Base-by-base conservation (phyloP, 2,888 invertebrate species). In the Zaprionus obscuricornis region DNA sequence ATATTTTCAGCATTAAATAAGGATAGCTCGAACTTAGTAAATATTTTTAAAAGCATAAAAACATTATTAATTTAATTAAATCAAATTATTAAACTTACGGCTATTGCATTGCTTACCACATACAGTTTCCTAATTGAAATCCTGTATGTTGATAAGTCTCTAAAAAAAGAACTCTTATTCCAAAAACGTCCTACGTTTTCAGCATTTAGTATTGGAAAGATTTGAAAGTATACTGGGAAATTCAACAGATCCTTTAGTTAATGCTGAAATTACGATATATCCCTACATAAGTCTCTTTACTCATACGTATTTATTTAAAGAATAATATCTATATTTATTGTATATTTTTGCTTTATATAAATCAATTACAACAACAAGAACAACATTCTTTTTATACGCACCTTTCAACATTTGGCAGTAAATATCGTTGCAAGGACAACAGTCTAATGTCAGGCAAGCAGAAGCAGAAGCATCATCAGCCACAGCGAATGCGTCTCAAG, bases 381-480 rank as follows among this genome's bases (percentile, higher is more conserved):
- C 16, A 54, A 39, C 27, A 40, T 43, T 34, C 36, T 50, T n/a
- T 62, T 36, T 40, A 54, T 49, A 49, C 37, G 77, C 66, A 70
- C 58, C 56, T 65, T 50, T 54, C 34, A 54, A 56, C 54, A 55
- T 51, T 2, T 46, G 34, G 67, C 31, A 54, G 67, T 56, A 36
- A 37, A 16, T 26, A 47, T 17, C 31, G 26, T 16, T 36, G 67
- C n/a, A 85, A 86, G 86, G 86, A 82, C 82, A 82, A 86, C 86
- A 86, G 86, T 82, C 86, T 86, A 70, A 74, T 72, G 71, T 62
- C 65, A 81, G 81, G 54, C 86, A 63, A 79, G 76, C 73, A 66
- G 68, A 65, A 42, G 31, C 42, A 17, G 11, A 11, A 39, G 26
- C 1, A 24, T 5, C 39, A 40, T 13, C 13, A 26, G 31, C 16